Percentiles rank a stretch among this genome's conserved stretches.
Evolutionary conservation across 1,140 invertebrate genomes (phyloP).

Genomic region (Drosophila guanche): DNA sequence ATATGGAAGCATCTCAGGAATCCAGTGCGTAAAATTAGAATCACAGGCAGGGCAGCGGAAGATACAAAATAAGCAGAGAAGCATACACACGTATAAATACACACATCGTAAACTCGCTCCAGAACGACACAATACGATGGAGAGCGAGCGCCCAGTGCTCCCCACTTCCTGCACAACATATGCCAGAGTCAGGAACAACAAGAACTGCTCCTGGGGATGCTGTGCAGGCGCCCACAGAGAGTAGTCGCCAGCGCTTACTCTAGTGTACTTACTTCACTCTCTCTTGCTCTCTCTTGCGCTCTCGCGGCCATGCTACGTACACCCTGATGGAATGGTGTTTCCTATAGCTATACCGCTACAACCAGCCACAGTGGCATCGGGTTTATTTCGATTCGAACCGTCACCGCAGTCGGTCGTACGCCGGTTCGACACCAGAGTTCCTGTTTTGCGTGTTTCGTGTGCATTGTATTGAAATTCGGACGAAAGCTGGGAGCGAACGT

Average conservation of each 20-base stretch:
- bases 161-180: conserved; percentile 67
- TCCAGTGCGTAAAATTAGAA: conserved; percentile 75
- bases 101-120: conserved; percentile 67
- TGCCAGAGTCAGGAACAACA: conserved; percentile 57
- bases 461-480: background rate
- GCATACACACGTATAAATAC: conserved; percentile 46
- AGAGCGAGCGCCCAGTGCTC: conserved; percentile 35
- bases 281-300: conserved; percentile 9
- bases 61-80: conserved; percentile 68
- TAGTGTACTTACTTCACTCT: conserved; percentile 20
- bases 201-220: conserved; percentile 64
- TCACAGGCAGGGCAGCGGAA: conserved; percentile 63
- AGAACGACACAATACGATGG: conserved; percentile 15
- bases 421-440: background rate
- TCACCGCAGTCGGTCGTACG: background rate
- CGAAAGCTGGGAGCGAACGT: conserved; percentile 15
- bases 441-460: conserved; percentile 4
- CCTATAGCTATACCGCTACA: too few species aligned
- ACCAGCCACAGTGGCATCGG: too few species aligned
- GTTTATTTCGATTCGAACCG: too few species aligned
- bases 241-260: conserved; percentile 18
- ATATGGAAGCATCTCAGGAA: conserved; percentile 80
- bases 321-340: too few species aligned
- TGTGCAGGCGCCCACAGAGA: conserved; percentile 33
- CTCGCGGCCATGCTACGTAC: too few species aligned